These are phyloP conservation scores for Melanerpes formicivorus DNA, from an alignment of 2,113 vertebrate genomes.

Conservation along the genomic window DNA sequence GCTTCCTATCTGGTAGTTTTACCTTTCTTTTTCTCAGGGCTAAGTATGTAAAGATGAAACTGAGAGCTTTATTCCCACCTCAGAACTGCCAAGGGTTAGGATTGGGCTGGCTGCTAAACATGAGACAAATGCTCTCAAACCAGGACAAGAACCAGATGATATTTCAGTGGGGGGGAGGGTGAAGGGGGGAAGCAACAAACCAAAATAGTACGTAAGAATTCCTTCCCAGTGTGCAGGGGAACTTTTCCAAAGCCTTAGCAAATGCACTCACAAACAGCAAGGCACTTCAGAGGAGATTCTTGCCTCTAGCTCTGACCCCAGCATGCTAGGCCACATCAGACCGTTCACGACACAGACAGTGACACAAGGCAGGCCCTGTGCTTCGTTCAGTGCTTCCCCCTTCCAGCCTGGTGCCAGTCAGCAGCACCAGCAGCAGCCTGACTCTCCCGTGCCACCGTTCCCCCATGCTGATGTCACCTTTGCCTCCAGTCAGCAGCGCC, in stretches of 20 bases:
- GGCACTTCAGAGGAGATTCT: background rate
- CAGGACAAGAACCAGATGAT: background rate
- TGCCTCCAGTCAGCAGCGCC: background rate
- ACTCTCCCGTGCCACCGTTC: background rate
- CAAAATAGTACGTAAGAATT: background rate
- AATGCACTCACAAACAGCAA: background rate
- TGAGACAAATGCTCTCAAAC: too few relatives aligned
- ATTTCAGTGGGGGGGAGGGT: background rate
- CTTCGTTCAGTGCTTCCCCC: background rate
- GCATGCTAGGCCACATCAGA: background rate
- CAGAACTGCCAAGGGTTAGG: background rate
- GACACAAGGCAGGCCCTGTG: accelerated
- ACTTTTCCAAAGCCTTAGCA: background rate
- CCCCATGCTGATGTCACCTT: background rate
- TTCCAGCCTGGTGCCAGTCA: background rate
- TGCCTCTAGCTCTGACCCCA: background rate
- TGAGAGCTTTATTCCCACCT: background rate
- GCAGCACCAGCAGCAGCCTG: background rate
- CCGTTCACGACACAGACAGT: background rate
- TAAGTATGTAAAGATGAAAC: background rate
- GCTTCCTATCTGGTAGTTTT: background rate
- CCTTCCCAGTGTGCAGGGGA: background rate
- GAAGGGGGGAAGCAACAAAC: background rate
- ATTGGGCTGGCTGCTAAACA: too few relatives aligned
- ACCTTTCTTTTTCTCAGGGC: background rate